These are phyloP conservation scores for Trypoxylus dichotomus DNA, from an alignment of 1,140 invertebrate genomes.

Conservation along the genomic window DNA sequence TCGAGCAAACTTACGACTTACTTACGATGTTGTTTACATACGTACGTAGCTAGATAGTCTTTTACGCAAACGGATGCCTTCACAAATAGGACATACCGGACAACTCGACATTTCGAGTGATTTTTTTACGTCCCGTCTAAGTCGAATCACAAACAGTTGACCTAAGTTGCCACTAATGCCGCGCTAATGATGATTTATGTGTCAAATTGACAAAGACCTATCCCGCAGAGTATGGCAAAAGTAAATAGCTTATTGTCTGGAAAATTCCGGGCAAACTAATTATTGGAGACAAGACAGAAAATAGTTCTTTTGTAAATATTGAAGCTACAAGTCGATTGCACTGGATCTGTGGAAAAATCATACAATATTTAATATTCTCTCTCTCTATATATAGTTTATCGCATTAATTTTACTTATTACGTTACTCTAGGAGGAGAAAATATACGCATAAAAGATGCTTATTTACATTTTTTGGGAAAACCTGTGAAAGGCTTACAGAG, in stretches of 20 bases:
- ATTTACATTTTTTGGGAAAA: too few relatives aligned
- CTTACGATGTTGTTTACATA: constrained; percentile 24
- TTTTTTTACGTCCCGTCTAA: neutral
- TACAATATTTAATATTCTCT: too few relatives aligned
- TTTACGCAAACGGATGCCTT: constrained; percentile 8
- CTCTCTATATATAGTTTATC: too few relatives aligned
- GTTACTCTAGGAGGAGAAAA: too few relatives aligned
- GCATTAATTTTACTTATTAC: too few relatives aligned
- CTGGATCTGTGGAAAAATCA: too few relatives aligned
- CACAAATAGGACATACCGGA: neutral
- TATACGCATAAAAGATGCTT: too few relatives aligned
- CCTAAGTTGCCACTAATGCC: neutral
- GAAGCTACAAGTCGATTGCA: neutral
- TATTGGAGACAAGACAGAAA: neutral
- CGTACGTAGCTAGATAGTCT: neutral
- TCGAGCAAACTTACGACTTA: constrained; percentile 23
- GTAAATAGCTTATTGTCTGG: neutral
- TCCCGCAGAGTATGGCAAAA: neutral
- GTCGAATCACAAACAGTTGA: neutral
- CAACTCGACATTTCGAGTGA: neutral
- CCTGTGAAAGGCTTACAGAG: too few relatives aligned
- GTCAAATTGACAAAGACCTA: neutral
- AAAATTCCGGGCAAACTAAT: neutral
- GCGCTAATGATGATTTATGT: neutral
- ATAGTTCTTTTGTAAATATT: neutral